phyloP scores from a whole-genome alignment of 2,113 vertebrate species.

The Willisornis vidua region DNA sequence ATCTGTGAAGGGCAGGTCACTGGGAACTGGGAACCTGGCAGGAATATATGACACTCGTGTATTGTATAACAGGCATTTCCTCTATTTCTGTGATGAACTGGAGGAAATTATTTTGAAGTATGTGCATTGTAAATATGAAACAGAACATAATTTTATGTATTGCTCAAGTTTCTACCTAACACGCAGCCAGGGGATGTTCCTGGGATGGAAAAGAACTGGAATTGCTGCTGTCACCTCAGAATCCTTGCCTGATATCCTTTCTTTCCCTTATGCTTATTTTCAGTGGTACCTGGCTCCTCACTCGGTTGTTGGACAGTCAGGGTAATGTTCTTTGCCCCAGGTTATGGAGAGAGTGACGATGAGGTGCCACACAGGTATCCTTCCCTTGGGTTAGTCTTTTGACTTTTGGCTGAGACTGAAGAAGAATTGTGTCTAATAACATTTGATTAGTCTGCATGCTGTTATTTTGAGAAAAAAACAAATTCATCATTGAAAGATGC shows the following conservation, averaged over 20 bases:
- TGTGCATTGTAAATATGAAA: background rate
- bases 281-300: background rate
- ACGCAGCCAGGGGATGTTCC: accelerated
- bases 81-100: background rate
- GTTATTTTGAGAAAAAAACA: background rate
- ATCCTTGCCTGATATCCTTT: background rate
- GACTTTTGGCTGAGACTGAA: background rate
- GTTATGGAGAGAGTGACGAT: background rate
- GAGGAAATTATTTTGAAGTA: background rate
- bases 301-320: background rate
- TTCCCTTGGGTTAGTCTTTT: background rate
- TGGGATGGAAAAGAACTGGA: background rate
- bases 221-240: background rate
- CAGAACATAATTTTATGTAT: background rate
- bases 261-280: background rate
- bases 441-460: background rate
- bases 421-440: background rate
- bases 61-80: background rate
- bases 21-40: background rate
- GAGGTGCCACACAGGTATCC: background rate
- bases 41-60: background rate
- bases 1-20: conserved; percentile 8
- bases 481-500: background rate
- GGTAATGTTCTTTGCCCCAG: background rate
- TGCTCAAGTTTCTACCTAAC: background rate